A percentile compares a stretch with the other conserved stretches of the same genome.
phyloP scores from a whole-genome alignment of 1,140 invertebrate genomes.

The Coptotermes formosanus region DNA sequence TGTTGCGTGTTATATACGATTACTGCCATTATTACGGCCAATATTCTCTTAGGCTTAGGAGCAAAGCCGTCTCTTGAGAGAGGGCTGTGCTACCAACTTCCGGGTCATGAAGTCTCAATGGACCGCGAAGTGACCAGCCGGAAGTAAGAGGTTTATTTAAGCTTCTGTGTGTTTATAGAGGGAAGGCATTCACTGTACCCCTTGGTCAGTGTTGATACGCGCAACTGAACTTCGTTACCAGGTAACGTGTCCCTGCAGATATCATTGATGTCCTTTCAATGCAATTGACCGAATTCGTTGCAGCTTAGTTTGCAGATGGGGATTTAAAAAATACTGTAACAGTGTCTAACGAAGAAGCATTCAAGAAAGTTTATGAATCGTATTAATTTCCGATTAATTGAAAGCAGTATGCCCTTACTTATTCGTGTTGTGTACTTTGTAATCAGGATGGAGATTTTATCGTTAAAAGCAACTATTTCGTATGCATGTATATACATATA shows the following conservation, averaged over 20 bases:
- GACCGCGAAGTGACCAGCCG: background rate
- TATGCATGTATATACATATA: no score
- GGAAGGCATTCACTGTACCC: background rate
- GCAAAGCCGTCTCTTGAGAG: background rate
- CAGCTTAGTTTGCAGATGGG: background rate
- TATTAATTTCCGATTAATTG: no score
- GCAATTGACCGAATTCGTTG: background rate
- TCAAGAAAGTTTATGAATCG: no score
- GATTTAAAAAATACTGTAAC: no score
- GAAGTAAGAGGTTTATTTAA: conserved; percentile 9
- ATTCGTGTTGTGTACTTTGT: no score
- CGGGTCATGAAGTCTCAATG: conserved; percentile 4
- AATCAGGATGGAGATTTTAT: no score
- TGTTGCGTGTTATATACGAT: background rate
- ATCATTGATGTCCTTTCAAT: background rate
- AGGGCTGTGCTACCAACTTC: background rate
- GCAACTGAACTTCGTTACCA: conserved; percentile 1
- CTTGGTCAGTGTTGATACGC: conserved; percentile 3
- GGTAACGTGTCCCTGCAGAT: background rate
- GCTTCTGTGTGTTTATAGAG: background rate
- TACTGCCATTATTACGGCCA: background rate
- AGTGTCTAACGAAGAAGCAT: no score
- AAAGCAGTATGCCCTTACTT: no score
- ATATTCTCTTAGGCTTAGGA: background rate
- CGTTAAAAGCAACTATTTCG: no score